A percentile compares a stretch with the other conserved stretches of the same genome.
phyloP scores from a whole-genome alignment of 2,113 vertebrate genomes.

The Neodon shergylaensis region DNA sequence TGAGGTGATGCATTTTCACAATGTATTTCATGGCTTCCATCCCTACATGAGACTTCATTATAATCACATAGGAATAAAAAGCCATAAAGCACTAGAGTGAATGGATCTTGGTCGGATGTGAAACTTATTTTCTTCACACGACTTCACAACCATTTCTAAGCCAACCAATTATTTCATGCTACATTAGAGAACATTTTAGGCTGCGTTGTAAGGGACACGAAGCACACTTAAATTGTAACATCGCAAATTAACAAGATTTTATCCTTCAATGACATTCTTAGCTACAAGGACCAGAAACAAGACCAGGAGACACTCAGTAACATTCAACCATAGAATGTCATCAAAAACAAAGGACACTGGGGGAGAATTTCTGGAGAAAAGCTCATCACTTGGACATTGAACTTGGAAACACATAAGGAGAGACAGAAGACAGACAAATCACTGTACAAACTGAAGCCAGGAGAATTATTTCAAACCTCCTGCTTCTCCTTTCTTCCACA shows the following conservation, averaged over 20 bases:
- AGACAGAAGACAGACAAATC: slow-evolving; percentile 86
- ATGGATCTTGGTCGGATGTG: slow-evolving; percentile 92
- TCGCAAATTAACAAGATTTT: slow-evolving; percentile 86
- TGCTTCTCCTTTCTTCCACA: slow-evolving; percentile 54
- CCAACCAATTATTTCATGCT: slow-evolving; percentile 90
- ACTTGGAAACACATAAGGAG: slow-evolving; percentile 85
- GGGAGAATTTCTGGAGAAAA: slow-evolving; percentile 81
- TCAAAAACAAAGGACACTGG: slow-evolving; percentile 87
- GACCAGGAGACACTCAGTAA: slow-evolving; percentile 83
- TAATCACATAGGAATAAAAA: slow-evolving; percentile 99
- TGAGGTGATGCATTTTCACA: slow-evolving; percentile 94
- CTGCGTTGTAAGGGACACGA: slow-evolving; percentile 87
- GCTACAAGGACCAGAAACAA: slow-evolving; percentile 84
- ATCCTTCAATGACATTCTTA: slow-evolving; percentile 85
- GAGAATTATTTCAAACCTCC: slow-evolving; percentile 78
- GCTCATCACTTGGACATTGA: slow-evolving; percentile 86
- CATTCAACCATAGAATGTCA: slow-evolving; percentile 85
- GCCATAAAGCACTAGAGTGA: slow-evolving; percentile 99
- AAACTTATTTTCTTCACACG: slow-evolving; percentile 91
- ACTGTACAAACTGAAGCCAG: slow-evolving; percentile 79
- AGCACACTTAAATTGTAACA: slow-evolving; percentile 87
- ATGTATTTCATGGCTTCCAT: slow-evolving; percentile 99
- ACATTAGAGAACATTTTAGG: slow-evolving; percentile 87
- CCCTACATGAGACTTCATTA: slow-evolving; percentile 98
- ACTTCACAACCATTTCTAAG: slow-evolving; percentile 90